Evolutionary conservation across 2,797 vertebrate genomes (phyloP).

Genomic region (Lepus oiostolus): DNA sequence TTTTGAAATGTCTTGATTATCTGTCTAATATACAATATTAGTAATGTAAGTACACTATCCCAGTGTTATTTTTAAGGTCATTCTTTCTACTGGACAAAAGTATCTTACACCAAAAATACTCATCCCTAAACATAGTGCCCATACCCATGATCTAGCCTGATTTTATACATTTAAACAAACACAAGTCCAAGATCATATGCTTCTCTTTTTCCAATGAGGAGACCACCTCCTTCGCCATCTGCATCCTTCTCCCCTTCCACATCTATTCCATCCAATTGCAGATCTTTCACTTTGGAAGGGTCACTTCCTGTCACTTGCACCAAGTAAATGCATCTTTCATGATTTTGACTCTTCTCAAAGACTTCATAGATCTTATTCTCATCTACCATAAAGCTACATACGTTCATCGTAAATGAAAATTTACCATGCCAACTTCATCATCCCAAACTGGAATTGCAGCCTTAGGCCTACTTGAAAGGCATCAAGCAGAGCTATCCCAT

Average conservation of each 20-base stretch:
- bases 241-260: background rate
- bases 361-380: constrained; percentile 18
- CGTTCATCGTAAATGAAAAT: background rate
- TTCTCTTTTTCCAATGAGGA: background rate
- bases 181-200: background rate
- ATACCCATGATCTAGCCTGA: accelerated
- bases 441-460: background rate
- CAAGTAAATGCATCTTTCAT: background rate
- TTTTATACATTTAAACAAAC: background rate
- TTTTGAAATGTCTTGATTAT: background rate
- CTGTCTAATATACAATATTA: background rate
- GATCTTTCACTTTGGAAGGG: background rate
- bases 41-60: background rate
- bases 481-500: background rate
- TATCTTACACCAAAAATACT: background rate
- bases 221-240: background rate
- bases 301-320: background rate
- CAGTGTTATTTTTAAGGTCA: background rate
- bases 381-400: background rate
- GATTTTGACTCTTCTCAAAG: background rate
- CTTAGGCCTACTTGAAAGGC: constrained; percentile 7
- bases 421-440: background rate
- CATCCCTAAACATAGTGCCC: background rate
- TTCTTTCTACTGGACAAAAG: background rate
- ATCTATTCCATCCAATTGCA: background rate